Conservation (phyloP, 1,140 invertebrate species). For the Rhyzopertha dominica region DNA sequence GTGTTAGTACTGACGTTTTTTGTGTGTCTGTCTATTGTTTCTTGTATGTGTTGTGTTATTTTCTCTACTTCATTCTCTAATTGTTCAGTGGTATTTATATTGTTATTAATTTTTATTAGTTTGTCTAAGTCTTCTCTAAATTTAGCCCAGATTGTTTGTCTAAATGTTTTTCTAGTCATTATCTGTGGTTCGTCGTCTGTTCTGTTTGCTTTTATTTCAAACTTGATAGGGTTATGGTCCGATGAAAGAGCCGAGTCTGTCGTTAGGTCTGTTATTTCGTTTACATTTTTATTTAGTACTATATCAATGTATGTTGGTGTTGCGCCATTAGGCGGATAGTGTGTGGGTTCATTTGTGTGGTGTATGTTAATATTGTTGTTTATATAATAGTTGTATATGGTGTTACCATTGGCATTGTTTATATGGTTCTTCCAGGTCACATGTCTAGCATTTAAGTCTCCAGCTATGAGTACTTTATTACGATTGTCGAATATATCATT, state of each 20-base stretch:
- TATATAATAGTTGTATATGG: background rate
- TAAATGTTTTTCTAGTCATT: conserved; percentile 8
- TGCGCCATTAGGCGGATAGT: conserved; percentile 9
- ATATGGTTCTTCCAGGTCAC: conserved; percentile 4
- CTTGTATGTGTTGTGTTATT: conserved; percentile 2
- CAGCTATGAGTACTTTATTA: conserved; percentile 4
- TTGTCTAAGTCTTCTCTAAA: conserved; percentile 5
- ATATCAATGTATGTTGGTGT: conserved; percentile 15
- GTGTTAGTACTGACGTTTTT: conserved; percentile 1
- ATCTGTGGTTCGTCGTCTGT: background rate
- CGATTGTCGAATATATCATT: background rate
- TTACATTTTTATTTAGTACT: conserved; percentile 12
- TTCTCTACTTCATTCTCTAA: background rate
- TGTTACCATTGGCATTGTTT: conserved; percentile 11
- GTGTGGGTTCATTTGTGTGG: conserved; percentile 6
- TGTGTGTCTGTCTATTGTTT: conserved; percentile 1
- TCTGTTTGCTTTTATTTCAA: too few relatives aligned
- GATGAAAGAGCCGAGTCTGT: background rate
- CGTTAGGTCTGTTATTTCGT: background rate
- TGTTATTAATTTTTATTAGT: conserved; percentile 1
- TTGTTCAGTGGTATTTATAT: conserved; percentile 5
- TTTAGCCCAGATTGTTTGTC: conserved; percentile 12
- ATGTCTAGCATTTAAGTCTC: conserved; percentile 18
- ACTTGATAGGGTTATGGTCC: conserved; percentile 13
- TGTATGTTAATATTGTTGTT: conserved; percentile 1